Evolutionary conservation across 2,113 vertebrate species (phyloP).

Genomic region (Sardina pilchardus): DNA sequence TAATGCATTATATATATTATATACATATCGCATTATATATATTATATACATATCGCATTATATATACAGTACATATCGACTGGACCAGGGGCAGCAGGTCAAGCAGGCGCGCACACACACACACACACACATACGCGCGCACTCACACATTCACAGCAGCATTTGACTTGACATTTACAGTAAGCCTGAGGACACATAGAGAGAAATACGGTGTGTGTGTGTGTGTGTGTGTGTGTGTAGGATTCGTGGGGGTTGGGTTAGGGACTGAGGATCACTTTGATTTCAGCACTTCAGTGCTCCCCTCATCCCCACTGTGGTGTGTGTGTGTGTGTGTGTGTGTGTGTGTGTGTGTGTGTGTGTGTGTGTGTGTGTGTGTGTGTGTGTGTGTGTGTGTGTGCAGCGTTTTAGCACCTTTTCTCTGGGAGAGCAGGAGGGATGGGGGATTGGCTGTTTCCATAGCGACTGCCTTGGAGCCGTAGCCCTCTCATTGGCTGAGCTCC

Average conservation of each 20-base stretch:
- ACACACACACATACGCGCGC: neutral
- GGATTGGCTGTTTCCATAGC: slow-evolving; percentile 70
- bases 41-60: no score
- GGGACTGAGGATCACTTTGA: neutral
- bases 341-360: no score
- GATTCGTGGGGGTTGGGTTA: neutral
- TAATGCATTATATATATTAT: no score
- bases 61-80: no score
- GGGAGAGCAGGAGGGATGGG: neutral
- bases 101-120: neutral
- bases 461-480: slow-evolving; percentile 55
- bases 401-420: slow-evolving; percentile 31
- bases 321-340: no score
- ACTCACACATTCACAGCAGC: neutral
- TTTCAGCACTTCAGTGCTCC: neutral
- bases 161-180: neutral
- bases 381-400: neutral
- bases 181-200: neutral
- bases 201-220: neutral
- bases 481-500: slow-evolving; percentile 58
- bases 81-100: no score
- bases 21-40: no score
- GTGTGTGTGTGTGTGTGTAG: neutral
- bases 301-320: no score
- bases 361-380: no score